Base-by-base conservation (phyloP, 2,797 vertebrate species). In the Liparis tanakae region DNA sequence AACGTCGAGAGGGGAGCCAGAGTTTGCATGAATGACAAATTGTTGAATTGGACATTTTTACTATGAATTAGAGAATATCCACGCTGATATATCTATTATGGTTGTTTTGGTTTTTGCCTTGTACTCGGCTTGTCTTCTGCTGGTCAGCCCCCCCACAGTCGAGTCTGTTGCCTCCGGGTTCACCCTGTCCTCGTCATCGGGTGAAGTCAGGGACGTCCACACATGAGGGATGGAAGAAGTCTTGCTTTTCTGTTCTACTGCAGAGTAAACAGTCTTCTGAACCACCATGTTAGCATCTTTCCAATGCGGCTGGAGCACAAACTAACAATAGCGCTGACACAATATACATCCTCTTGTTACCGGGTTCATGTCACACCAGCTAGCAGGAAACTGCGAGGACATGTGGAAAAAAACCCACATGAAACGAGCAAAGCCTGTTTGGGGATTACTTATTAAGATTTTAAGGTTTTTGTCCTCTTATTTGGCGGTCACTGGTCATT, bases 1-100 rank as follows among this genome's bases (percentile, higher is more conserved):
- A 81, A 85, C 60, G 34, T 64, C n/a, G 55, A 86, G 83, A 89
- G 87, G 85, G 72, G 79, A 92, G 90, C 86, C 88, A 89, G 84
- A 86, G 87, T 91, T 94, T 91, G 88, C 82, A 82, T 81, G 82
- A 88, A 88, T 91, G 91, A 93, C 89, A 92, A 90, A 90, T 93
- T 89, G 85, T 84, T 85, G 78, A 90, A 89, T 87, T 88, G 83
- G 73, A 84, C 84, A 72, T 78, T 85, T 87, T 88, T 92, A 84
- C 83, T 85, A 63, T 78, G 79, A 87, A 87, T 89, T 86, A 88
- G 67, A 81, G 66, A 83, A 85, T 83, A 83, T 82, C 78, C 73
- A 30, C 84, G 68, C 76, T 89, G 85, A 91, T 82, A 81, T 88
- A 86, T 91, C 86, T 90, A 84, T 89, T 89, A 84, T 85, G 84